A percentile compares a stretch with the other conserved stretches of the same genome.
These are phyloP conservation scores for Uloborus plumipes DNA, from an alignment of 2,888 invertebrate species.

Conservation along the genomic window DNA sequence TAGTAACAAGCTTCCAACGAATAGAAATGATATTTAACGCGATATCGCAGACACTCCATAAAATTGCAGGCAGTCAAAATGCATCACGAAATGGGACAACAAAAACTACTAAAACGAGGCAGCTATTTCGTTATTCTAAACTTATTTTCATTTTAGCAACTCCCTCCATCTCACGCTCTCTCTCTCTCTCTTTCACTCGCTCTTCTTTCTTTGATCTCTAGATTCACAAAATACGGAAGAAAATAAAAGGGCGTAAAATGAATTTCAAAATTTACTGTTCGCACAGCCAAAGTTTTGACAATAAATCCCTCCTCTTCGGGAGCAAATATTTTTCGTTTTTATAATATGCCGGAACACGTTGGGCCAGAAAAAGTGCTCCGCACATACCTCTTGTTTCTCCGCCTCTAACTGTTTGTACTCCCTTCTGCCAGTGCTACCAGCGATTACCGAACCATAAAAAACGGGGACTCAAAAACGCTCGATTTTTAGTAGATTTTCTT, in stretches of 20 bases:
- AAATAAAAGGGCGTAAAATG: slow-evolving; percentile 39
- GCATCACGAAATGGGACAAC: no score
- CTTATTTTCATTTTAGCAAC: background rate
- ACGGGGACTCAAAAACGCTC: slow-evolving; percentile 52
- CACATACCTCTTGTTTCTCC: slow-evolving; percentile 16
- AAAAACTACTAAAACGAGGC: no score
- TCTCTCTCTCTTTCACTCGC: background rate
- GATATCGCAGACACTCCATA: no score
- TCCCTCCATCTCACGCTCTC: background rate
- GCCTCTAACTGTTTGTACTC: slow-evolving; percentile 51
- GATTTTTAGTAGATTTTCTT: slow-evolving; percentile 60
- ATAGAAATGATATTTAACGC: no score
- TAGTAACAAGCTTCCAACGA: no score
- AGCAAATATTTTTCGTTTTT: slow-evolving; percentile 41
- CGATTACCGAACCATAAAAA: slow-evolving; percentile 62
- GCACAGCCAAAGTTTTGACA: slow-evolving; percentile 20
- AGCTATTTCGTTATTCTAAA: no score
- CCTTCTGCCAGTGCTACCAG: slow-evolving; percentile 15
- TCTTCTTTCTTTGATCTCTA: background rate
- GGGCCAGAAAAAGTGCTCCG: slow-evolving; percentile 23
- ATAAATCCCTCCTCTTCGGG: slow-evolving; percentile 43
- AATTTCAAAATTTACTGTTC: slow-evolving; percentile 51
- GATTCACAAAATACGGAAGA: no score
- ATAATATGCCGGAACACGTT: slow-evolving; percentile 23
- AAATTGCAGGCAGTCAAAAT: no score